These are phyloP conservation scores for Agonopterix arenella DNA, from an alignment of 2,888 invertebrate species.

Conservation along the genomic window DNA sequence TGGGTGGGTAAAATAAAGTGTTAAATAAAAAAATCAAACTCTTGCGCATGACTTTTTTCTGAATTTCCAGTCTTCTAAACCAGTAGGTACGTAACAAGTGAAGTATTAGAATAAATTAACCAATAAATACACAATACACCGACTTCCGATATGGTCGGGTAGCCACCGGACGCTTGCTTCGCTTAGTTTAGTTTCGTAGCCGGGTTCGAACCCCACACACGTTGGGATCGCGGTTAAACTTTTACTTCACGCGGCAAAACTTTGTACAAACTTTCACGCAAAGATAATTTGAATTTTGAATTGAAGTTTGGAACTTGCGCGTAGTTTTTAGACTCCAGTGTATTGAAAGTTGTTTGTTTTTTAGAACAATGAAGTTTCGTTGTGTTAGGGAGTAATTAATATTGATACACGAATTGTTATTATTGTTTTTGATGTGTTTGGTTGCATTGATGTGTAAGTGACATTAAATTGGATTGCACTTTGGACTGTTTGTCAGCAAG, in stretches of 20 bases:
- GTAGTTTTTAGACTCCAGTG: background rate
- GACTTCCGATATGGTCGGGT: slow-evolving; percentile 64
- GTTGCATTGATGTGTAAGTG: background rate
- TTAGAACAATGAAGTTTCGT: no score
- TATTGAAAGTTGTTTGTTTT: background rate
- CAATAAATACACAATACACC: slow-evolving; percentile 54
- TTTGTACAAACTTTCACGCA: background rate
- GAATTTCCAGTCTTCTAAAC: no score
- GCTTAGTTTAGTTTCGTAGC: slow-evolving; percentile 52
- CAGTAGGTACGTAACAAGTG: slow-evolving; percentile 11
- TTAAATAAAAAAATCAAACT: no score
- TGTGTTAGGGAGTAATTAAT: no score
- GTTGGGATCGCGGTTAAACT: slow-evolving; percentile 28
- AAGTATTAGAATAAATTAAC: slow-evolving; percentile 44
- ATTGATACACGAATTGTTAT: no score
- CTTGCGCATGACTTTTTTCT: no score
- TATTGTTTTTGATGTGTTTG: no score
- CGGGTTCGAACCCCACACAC: slow-evolving; percentile 71
- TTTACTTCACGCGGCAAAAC: slow-evolving; percentile 8
- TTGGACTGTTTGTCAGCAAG: slow-evolving; percentile 15
- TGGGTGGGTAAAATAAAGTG: no score
- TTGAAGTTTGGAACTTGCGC: background rate
- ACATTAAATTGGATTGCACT: slow-evolving; percentile 5
- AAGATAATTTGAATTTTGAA: slow-evolving; percentile 1
- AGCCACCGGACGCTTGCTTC: slow-evolving; percentile 58